Percentiles rank a stretch among this genome's conserved stretches.
phyloP scores from a whole-genome alignment of 2,113 vertebrate species.

The Balaenoptera acutorostrata region DNA sequence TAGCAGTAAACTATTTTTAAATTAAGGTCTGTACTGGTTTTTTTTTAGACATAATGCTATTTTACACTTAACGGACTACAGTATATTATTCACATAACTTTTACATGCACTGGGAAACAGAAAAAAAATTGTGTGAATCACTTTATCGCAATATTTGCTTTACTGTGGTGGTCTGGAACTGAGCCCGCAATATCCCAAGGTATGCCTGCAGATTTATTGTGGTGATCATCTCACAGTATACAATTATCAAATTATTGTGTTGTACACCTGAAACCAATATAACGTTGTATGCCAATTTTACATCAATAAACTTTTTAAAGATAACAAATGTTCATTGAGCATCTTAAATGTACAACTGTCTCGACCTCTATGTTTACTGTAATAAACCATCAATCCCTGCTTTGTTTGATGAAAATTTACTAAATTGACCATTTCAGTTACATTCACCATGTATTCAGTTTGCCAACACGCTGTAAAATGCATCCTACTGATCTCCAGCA shows the following conservation, averaged over 20 bases:
- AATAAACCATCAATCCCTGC: background rate
- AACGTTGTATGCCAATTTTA: background rate
- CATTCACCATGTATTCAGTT: background rate
- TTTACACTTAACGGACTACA: background rate
- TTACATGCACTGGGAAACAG: background rate
- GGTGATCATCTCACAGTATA: background rate
- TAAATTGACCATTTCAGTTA: background rate
- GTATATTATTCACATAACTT: background rate
- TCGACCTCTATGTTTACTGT: background rate
- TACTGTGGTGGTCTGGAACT: background rate
- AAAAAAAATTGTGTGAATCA: background rate
- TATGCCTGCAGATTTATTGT: background rate
- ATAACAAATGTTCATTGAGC: background rate
- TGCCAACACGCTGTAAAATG: background rate
- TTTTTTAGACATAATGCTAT: background rate
- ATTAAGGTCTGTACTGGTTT: too few relatives aligned
- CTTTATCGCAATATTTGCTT: background rate
- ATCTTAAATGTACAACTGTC: background rate
- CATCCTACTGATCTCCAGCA: background rate
- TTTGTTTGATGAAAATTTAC: background rate
- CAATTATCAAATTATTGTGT: background rate
- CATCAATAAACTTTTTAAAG: background rate
- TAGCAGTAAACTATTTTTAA: background rate
- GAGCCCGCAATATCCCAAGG: background rate
- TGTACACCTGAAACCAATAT: background rate